Evolutionary conservation across 2,888 invertebrate species (phyloP).

Genomic region (Altica lythri): DNA sequence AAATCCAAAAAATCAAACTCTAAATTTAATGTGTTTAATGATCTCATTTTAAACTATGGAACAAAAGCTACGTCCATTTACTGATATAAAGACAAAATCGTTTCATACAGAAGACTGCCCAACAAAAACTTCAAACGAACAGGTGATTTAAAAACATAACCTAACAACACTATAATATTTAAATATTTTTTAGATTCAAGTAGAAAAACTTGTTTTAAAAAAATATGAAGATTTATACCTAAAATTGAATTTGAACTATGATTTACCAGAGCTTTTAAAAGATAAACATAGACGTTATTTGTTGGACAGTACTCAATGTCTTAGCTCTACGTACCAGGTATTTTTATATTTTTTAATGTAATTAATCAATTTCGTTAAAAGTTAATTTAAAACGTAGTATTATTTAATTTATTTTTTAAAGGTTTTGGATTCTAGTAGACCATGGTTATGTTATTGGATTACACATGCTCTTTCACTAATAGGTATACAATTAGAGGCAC

Average conservation of each 20-base stretch:
- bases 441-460: slow-evolving; percentile 98
- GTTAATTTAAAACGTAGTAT: slow-evolving; percentile 18
- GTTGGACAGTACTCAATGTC: slow-evolving; percentile 67
- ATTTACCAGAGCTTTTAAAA: slow-evolving; percentile 66
- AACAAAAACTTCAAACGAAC: slow-evolving; percentile 65
- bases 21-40: slow-evolving; percentile 9
- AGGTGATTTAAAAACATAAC: slow-evolving; percentile 55
- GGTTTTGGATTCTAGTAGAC: slow-evolving; percentile 90
- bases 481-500: slow-evolving; percentile 65
- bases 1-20: not conserved
- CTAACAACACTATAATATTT: slow-evolving; percentile 30
- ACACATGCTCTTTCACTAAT: slow-evolving; percentile 86
- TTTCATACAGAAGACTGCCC: slow-evolving; percentile 66
- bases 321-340: slow-evolving; percentile 68
- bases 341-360: not conserved
- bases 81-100: slow-evolving; percentile 54
- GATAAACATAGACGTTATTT: slow-evolving; percentile 69
- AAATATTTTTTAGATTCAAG: slow-evolving; percentile 59
- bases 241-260: slow-evolving; percentile 60
- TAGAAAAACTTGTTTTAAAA: slow-evolving; percentile 63
- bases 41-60: slow-evolving; percentile 30
- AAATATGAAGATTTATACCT: slow-evolving; percentile 60
- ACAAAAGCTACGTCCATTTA: slow-evolving; percentile 35
- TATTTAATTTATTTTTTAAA: too few relatives aligned
- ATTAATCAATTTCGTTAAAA: not conserved